phyloP scores from a whole-genome alignment of 2,888 invertebrate species.

The Harpalus rubripes region DNA sequence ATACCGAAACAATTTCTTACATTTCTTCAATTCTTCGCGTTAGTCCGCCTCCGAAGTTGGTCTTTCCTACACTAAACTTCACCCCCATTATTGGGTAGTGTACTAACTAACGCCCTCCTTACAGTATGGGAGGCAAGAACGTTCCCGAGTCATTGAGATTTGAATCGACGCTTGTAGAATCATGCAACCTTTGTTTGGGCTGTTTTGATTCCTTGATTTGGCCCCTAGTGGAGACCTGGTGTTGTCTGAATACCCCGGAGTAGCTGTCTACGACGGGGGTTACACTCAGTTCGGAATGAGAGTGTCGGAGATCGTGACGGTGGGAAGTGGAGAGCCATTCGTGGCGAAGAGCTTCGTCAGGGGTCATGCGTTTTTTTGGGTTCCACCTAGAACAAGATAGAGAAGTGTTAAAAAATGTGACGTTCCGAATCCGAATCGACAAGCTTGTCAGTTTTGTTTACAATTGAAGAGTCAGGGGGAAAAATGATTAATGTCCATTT shows the following conservation, averaged over 20 bases:
- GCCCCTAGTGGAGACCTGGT: conserved; percentile 36
- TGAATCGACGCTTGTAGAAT: conserved; percentile 78
- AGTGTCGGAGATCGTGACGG: conserved; percentile 77
- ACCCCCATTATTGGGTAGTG: neutral
- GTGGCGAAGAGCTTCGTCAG: conserved; percentile 93
- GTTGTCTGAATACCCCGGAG: conserved; percentile 41
- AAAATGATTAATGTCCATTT: too few relatives aligned
- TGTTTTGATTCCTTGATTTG: neutral
- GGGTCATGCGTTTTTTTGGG: conserved; percentile 93
- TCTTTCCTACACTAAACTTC: conserved; percentile 13
- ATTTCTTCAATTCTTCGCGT: neutral
- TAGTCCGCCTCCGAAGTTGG: neutral
- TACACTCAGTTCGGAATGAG: conserved; percentile 78
- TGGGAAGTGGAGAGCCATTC: conserved; percentile 82
- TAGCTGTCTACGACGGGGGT: conserved; percentile 68
- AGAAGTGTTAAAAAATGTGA: too few relatives aligned
- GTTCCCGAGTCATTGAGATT: conserved; percentile 83
- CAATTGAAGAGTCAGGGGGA: too few relatives aligned
- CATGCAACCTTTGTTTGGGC: conserved; percentile 74
- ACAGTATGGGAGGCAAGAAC: conserved; percentile 83
- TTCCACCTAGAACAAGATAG: conserved; percentile 86
- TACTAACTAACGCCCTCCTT: conserved; percentile 66
- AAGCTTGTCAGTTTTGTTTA: too few relatives aligned
- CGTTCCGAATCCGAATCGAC: too few relatives aligned
- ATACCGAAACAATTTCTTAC: too few relatives aligned